Conservation (phyloP, 2,113 vertebrate genomes). For the Ursus arctos region DNA sequence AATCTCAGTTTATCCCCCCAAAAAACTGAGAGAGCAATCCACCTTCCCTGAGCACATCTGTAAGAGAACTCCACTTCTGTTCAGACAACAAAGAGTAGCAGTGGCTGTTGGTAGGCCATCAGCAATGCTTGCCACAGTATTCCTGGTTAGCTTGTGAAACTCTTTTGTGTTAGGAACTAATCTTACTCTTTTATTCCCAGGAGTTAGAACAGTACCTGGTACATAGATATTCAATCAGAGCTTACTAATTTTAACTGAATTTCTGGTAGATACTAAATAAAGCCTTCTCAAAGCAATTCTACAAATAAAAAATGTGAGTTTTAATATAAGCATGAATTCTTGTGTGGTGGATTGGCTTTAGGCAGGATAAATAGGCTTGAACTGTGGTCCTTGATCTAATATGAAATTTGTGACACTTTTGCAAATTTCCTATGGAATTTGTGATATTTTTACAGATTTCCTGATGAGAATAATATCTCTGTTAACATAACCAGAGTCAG, state of each 20-base stretch:
- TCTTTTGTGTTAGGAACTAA: neutral
- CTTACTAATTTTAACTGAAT: slow-evolving; percentile 26
- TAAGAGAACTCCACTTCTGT: neutral
- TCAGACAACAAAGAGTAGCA: neutral
- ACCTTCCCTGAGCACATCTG: neutral
- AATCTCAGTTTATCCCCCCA: neutral
- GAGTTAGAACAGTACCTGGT: neutral
- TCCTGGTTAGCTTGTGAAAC: neutral
- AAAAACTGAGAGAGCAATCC: neutral
- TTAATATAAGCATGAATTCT: neutral
- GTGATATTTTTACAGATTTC: neutral
- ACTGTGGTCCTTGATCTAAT: neutral
- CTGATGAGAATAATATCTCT: neutral
- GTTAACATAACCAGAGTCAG: neutral
- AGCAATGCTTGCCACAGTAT: neutral
- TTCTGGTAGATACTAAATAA: neutral
- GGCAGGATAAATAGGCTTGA: neutral
- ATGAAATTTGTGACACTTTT: neutral
- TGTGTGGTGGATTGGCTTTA: neutral
- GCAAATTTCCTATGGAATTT: neutral
- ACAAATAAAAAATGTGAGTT: neutral
- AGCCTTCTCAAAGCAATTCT: slow-evolving; percentile 6
- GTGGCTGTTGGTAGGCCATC: neutral
- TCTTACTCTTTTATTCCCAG: neutral
- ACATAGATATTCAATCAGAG: neutral